phyloP scores from a whole-genome alignment of 2,888 invertebrate species.

The Eupsilia transversa region DNA sequence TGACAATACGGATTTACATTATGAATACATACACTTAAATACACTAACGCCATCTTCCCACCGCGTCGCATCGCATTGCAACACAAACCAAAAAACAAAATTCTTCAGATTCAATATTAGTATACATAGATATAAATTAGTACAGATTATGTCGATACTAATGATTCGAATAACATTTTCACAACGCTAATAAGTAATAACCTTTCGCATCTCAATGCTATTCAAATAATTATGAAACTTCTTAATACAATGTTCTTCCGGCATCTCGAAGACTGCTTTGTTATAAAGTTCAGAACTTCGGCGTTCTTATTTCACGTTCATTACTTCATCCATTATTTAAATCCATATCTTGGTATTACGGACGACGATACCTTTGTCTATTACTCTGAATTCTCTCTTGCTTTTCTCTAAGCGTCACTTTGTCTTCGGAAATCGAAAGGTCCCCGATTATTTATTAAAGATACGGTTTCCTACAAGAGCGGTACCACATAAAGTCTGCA shows the following conservation, averaged over 20 bases:
- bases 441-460: too few relatives aligned
- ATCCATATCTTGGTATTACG: neutral
- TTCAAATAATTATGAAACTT: constrained; percentile 29
- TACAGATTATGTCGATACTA: neutral
- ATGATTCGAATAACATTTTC: neutral
- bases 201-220: constrained; percentile 4
- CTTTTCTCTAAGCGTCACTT: neutral
- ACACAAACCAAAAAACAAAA: too few relatives aligned
- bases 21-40: too few relatives aligned
- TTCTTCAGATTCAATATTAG: too few relatives aligned
- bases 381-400: neutral
- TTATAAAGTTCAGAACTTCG: constrained; percentile 22
- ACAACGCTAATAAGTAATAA: neutral
- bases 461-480: too few relatives aligned
- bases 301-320: neutral
- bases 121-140: too few relatives aligned
- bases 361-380: neutral
- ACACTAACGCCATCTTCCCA: too few relatives aligned
- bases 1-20: too few relatives aligned
- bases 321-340: constrained; percentile 23
- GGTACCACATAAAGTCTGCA: too few relatives aligned
- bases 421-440: neutral
- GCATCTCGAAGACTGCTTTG: neutral
- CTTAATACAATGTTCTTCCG: constrained; percentile 22
- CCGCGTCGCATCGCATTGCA: too few relatives aligned